Percentiles rank a stretch among this genome's conserved stretches.
Evolutionary conservation across 2,113 vertebrate species (phyloP).

Genomic region (Gasterosteus nipponicus): DNA sequence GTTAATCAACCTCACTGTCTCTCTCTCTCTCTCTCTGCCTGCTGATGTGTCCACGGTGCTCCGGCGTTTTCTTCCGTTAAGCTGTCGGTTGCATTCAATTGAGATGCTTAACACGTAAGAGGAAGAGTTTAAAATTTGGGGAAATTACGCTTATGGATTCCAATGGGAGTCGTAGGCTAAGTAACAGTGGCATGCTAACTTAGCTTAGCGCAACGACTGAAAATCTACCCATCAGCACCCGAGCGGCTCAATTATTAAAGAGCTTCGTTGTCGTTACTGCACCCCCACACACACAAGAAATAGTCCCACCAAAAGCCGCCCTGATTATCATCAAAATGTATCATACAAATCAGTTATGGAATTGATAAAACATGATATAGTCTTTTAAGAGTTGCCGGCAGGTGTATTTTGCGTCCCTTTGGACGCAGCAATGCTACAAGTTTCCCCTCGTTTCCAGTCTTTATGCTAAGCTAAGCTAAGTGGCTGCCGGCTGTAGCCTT

Average conservation of each 20-base stretch:
- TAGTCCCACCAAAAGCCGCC: too few relatives aligned
- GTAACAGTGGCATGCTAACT: neutral
- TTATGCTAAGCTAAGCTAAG: neutral
- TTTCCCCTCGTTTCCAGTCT: neutral
- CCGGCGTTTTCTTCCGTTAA: constrained; percentile 28
- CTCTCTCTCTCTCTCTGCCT: constrained; percentile 16
- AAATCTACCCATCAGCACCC: neutral
- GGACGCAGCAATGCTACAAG: neutral
- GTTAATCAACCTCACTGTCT: constrained; percentile 39
- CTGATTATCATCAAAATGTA: neutral
- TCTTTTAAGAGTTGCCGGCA: neutral
- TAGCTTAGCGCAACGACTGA: constrained; percentile 3
- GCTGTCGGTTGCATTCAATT: constrained; percentile 29
- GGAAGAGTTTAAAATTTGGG: neutral
- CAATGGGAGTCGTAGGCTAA: neutral
- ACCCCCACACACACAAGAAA: too few relatives aligned
- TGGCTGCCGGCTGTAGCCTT: neutral
- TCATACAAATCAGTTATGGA: neutral
- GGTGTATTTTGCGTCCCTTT: neutral
- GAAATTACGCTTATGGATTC: neutral
- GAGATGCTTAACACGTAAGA: constrained; percentile 15
- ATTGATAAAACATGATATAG: neutral
- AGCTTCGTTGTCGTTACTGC: too few relatives aligned
- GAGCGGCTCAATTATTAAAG: neutral
- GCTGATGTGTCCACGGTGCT: constrained; percentile 39